phyloP scores from a whole-genome alignment of 2,888 invertebrate genomes.

The Amphipoea oculea region DNA sequence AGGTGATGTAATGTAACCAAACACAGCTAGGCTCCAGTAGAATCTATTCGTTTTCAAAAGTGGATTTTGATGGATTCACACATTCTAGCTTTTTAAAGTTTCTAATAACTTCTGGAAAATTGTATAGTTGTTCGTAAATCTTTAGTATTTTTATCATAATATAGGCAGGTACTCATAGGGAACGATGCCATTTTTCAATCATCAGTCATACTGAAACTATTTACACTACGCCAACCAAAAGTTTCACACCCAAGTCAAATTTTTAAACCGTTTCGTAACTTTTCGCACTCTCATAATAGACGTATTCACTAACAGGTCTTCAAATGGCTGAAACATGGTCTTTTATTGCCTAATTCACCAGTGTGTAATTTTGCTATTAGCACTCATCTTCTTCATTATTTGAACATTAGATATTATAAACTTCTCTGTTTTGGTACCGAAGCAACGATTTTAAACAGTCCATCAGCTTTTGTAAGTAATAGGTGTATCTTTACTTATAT shows the following conservation, averaged over 20 bases:
- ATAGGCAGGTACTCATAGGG: neutral
- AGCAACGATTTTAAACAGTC: neutral
- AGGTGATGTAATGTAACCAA: neutral
- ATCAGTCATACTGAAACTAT: neutral
- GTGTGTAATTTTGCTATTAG: conserved; percentile 47
- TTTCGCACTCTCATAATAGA: conserved; percentile 31
- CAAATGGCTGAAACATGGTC: conserved; percentile 30
- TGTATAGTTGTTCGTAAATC: too few species aligned
- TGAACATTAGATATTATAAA: conserved; percentile 17
- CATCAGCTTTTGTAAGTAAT: neutral
- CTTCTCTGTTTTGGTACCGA: neutral
- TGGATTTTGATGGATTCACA: too few species aligned
- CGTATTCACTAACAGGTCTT: conserved; percentile 18
- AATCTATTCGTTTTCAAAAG: too few species aligned
- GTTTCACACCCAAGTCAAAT: conserved; percentile 25
- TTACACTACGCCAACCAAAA: conserved; percentile 3
- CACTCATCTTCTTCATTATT: conserved; percentile 29
- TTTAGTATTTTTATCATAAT: too few species aligned
- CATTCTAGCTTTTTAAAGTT: too few species aligned
- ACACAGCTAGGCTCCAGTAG: neutral
- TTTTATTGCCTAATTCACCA: conserved; percentile 58
- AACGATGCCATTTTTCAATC: neutral
- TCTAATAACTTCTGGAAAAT: too few species aligned
- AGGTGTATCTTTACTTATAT: neutral
- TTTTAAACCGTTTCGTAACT: conserved; percentile 30